Conservation (phyloP, 2,113 vertebrate genomes). For the Mirza zaza region DNA sequence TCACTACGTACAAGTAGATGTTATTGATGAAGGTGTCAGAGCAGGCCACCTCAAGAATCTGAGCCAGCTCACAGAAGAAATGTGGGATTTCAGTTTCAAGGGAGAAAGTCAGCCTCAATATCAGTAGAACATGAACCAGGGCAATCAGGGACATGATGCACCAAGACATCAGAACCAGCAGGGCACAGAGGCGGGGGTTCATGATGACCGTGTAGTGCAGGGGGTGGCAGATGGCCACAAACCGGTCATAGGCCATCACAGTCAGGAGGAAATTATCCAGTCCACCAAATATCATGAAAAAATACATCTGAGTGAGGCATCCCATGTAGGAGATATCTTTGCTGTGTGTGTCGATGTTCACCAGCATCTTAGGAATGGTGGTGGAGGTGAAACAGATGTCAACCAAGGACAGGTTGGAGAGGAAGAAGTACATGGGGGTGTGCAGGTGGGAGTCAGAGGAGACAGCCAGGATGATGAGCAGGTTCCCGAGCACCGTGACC, state of each 20-base stretch:
- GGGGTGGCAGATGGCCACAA: conserved; percentile 41
- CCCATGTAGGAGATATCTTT: background rate
- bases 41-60: background rate
- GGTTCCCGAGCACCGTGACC: background rate
- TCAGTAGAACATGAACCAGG: background rate
- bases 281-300: background rate
- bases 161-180: background rate
- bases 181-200: background rate
- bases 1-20: background rate
- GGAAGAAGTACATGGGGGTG: conserved; percentile 14
- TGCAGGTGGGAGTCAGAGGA: background rate
- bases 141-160: background rate
- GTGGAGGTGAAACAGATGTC: conserved; percentile 46
- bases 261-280: conserved; percentile 14
- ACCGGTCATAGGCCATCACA: background rate
- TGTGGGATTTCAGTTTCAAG: background rate
- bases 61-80: conserved; percentile 26
- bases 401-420: background rate
- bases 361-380: conserved; percentile 15
- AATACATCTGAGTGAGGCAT: background rate
- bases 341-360: background rate
- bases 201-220: background rate
- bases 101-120: background rate
- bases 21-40: background rate
- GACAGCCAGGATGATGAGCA: conserved; percentile 23